phyloP scores from a whole-genome alignment of 2,888 invertebrate genomes.

The Sussaba pulchella region DNA sequence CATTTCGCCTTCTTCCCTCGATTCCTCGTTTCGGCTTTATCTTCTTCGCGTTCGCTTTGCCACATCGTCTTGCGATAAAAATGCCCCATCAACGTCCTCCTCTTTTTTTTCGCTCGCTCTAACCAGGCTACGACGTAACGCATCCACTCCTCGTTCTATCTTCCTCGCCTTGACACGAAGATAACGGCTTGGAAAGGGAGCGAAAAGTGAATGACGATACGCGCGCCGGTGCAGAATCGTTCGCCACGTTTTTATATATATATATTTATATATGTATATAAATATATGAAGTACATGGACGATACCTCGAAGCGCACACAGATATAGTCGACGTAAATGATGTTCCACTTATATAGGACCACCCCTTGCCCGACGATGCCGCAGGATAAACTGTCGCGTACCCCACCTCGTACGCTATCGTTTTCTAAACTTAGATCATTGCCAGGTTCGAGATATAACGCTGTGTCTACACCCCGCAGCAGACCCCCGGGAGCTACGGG shows the following conservation, averaged over 20 bases:
- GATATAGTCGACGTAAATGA: conserved; percentile 26
- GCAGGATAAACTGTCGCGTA: conserved; percentile 49
- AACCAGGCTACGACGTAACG: conserved; percentile 5
- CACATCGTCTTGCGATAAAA: conserved; percentile 21
- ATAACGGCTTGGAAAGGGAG: conserved; percentile 49
- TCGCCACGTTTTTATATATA: conserved; percentile 27
- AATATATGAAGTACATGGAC: conserved; percentile 2
- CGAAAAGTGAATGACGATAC: conserved; percentile 44
- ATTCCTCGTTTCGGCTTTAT: neutral
- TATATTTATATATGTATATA: neutral
- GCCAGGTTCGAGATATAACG: conserved; percentile 31
- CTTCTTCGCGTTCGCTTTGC: neutral
- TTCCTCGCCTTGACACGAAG: conserved; percentile 47
- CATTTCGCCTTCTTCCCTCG: neutral
- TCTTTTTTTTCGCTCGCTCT: conserved; percentile 23
- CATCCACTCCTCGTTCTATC: conserved; percentile 21
- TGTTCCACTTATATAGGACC: conserved; percentile 17
- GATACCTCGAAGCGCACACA: conserved; percentile 10
- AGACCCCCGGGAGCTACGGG: neutral
- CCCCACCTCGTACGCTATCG: conserved; percentile 3
- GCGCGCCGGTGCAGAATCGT: conserved; percentile 40
- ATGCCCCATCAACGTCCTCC: neutral
- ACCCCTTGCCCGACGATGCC: conserved; percentile 17
- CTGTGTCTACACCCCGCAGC: conserved; percentile 1
- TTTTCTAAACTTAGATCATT: conserved; percentile 48